Evolutionary conservation across 92 coral and sea anemone species (phyloP).

Genomic region (Blastomussa wellsi): DNA sequence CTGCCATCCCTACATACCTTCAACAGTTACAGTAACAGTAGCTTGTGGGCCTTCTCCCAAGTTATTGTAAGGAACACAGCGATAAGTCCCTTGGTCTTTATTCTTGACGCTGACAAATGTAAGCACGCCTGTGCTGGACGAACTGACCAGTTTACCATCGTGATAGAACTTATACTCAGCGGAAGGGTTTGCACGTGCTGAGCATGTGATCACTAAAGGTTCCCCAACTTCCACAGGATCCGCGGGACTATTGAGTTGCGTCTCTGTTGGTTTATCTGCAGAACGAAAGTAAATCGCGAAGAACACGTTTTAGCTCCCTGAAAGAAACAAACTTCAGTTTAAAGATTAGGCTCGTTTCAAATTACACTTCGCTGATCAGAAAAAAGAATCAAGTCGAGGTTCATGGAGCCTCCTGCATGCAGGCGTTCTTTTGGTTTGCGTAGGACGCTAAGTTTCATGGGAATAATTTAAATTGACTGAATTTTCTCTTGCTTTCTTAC

Average conservation of each 20-base stretch:
- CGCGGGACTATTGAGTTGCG: conserved; percentile 14
- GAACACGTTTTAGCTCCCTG: neutral
- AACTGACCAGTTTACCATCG: conserved; percentile 33
- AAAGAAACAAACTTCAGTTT: too few species aligned
- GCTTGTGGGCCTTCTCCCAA: conserved; percentile 53
- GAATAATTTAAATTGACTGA: too few species aligned
- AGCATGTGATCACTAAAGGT: conserved; percentile 37
- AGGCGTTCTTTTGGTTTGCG: too few species aligned
- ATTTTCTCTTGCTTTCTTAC: too few species aligned
- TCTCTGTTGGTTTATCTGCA: conserved; percentile 36
- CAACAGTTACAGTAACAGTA: conserved; percentile 30
- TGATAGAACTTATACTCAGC: conserved; percentile 51
- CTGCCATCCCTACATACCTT: conserved; percentile 34
- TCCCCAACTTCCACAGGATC: conserved; percentile 14
- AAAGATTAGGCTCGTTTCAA: too few species aligned
- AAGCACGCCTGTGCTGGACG: conserved; percentile 46
- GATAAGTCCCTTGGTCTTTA: conserved; percentile 50
- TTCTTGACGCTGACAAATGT: conserved; percentile 21
- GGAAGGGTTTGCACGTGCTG: conserved; percentile 57
- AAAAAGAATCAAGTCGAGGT: too few species aligned
- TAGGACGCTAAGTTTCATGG: too few species aligned
- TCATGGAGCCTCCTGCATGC: too few species aligned
- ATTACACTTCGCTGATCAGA: too few species aligned
- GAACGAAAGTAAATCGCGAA: neutral
- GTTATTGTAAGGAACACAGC: conserved; percentile 53